Conservation (phyloP, 2,797 vertebrate genomes). For the Sebastes itinus region DNA sequence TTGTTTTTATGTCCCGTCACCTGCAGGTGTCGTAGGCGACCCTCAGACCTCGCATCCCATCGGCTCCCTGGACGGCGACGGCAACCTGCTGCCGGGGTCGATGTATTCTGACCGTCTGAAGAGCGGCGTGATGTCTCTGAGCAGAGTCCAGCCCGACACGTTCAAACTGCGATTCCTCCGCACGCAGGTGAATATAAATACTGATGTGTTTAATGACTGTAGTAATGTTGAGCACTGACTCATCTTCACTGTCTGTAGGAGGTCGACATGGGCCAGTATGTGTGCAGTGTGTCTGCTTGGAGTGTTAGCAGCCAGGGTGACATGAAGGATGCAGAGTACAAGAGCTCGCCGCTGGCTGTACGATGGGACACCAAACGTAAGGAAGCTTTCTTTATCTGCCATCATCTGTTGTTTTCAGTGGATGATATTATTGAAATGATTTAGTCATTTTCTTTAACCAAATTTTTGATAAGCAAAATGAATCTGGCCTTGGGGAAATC, state of each 20-base stretch:
- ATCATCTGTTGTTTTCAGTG: neutral
- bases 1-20: neutral
- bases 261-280: constrained; percentile 79
- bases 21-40: constrained; percentile 20
- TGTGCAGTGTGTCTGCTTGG: constrained; percentile 76
- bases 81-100: constrained; percentile 81
- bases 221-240: neutral
- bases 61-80: constrained; percentile 85
- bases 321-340: constrained; percentile 56
- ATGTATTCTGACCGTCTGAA: constrained; percentile 80
- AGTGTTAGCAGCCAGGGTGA: constrained; percentile 47
- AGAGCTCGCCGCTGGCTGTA: constrained; percentile 57
- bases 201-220: neutral
- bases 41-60: constrained; percentile 64
- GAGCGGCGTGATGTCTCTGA: constrained; percentile 85
- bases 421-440: neutral
- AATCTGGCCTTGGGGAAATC: neutral
- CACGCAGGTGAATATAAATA: constrained; percentile 67
- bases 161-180: constrained; percentile 91
- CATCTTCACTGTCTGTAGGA: constrained; percentile 44
- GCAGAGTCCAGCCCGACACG: constrained; percentile 73
- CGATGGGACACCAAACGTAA: constrained; percentile 78
- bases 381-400: neutral
- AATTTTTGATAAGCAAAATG: neutral
- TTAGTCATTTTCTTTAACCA: neutral